phyloP scores from a whole-genome alignment of 2,113 vertebrate species.

The Emydura subglobosa region DNA sequence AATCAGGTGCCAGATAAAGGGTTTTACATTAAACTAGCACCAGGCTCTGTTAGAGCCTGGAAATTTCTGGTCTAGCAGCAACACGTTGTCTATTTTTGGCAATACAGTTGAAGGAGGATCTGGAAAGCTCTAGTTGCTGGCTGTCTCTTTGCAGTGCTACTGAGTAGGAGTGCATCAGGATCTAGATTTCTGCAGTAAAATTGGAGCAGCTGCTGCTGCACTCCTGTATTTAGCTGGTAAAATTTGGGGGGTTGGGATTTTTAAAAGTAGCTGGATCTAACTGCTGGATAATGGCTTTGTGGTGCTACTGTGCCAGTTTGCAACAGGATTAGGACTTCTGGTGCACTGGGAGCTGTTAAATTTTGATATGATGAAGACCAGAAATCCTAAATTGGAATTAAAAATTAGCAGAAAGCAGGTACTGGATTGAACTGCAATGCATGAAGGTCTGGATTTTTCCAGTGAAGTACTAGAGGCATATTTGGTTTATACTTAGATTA shows the following conservation, averaged over 20 bases:
- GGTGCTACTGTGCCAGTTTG: background rate
- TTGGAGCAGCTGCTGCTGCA: background rate
- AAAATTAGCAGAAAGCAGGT: background rate
- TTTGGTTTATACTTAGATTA: background rate
- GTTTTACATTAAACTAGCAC: background rate
- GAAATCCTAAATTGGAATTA: background rate
- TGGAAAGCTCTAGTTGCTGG: too few relatives aligned
- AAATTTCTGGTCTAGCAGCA: background rate
- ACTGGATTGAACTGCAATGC: background rate
- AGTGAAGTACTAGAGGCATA: background rate
- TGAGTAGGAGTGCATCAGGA: background rate
- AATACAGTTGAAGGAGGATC: fast-evolving
- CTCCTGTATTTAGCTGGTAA: fast-evolving
- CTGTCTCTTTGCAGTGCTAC: background rate
- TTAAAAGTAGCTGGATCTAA: background rate
- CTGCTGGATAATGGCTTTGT: fast-evolving
- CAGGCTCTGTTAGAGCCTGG: background rate
- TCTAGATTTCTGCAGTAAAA: fast-evolving
- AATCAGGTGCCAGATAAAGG: background rate
- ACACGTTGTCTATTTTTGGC: background rate
- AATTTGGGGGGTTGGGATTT: fast-evolving
- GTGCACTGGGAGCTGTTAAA: background rate
- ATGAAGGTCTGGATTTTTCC: background rate
- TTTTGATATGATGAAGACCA: background rate
- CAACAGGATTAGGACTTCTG: background rate